Evolutionary conservation across 2,797 vertebrate genomes (phyloP), one percentile per base, ranked within the genome.

Genomic region (Aselliscus stoliczkanus): DNA sequence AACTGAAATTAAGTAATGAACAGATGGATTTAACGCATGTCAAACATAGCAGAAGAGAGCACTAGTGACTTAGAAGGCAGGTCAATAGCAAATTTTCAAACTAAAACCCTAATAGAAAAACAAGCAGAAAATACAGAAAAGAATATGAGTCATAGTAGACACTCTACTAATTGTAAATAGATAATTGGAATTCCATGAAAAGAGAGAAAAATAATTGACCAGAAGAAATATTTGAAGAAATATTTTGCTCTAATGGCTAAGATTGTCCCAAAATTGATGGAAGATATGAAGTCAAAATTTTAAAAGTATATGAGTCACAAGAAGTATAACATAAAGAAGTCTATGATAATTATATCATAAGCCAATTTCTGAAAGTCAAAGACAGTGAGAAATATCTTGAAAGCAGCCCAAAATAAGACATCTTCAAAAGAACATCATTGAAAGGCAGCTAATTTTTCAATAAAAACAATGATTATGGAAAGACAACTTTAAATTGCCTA

Each of bases 171-270:
- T 23, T 79, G 5, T 21, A 69, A n/a, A 13, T 31, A 20, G 27
- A 67, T 80, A 70, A 81, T n/a, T n/a, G 21, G 15, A 90, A 20
- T 82, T 82, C 14, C 5, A 60, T 27, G 27, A 69, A 23, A 65
- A 25, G 4, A 67, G 29, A 87, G 37, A 77, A 54, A 79, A 13
- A 13, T 56, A 84, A 39, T 25, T 27, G 25, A 67, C 9, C 18
- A 86, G n/a, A 84, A 62, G 34, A 90, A 92, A 80, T 44, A 84
- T 72, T 44, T 82, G 54, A 93, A 82, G 56, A 90, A 65, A 67
- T 56, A 77, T 56, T 56, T 77, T 77, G 23, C 34, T 79, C 34
- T 58, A 73, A 70, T 47, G 20, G 23, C 7, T 76, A 84, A 62
- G 27, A 50, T n/a, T 58, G 80, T 65, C 50, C 56, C 44, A 52